These are phyloP conservation scores for Unio pictorum DNA, from an alignment of 2,888 invertebrate genomes.

Conservation along the genomic window DNA sequence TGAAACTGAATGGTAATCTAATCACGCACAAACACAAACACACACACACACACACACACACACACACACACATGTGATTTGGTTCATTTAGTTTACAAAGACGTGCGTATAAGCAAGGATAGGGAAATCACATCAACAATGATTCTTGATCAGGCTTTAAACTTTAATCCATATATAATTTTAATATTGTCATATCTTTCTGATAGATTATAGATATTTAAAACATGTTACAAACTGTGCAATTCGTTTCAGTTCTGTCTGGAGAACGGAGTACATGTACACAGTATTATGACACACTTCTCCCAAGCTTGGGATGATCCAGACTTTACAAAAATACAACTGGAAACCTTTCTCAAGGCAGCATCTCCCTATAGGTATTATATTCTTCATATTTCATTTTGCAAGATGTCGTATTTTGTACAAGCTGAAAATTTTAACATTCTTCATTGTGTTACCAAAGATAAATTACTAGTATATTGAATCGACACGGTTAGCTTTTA, in stretches of 20 bases:
- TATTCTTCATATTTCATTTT: background rate
- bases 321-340: slow-evolving; percentile 36
- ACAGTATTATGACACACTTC: slow-evolving; percentile 53
- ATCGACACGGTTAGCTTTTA: too few relatives aligned
- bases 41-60: too few relatives aligned
- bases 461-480: too few relatives aligned
- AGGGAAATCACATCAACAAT: background rate
- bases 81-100: too few relatives aligned
- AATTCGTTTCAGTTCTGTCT: slow-evolving; percentile 34
- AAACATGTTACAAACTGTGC: background rate
- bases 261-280: slow-evolving; percentile 31
- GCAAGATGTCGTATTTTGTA: too few relatives aligned
- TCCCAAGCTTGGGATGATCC: slow-evolving; percentile 50
- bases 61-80: too few relatives aligned
- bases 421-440: too few relatives aligned
- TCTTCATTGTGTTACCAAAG: too few relatives aligned
- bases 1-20: too few relatives aligned
- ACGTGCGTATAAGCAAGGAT: too few relatives aligned
- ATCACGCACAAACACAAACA: too few relatives aligned
- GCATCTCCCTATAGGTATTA: slow-evolving; percentile 37
- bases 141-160: background rate
- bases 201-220: too few relatives aligned
- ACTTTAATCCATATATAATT: background rate
- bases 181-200: background rate
- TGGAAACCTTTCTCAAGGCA: slow-evolving; percentile 32